Percentiles rank a stretch among this genome's conserved stretches.
Conservation (phyloP, 2,797 vertebrate species). For the Vespertilio murinus region DNA sequence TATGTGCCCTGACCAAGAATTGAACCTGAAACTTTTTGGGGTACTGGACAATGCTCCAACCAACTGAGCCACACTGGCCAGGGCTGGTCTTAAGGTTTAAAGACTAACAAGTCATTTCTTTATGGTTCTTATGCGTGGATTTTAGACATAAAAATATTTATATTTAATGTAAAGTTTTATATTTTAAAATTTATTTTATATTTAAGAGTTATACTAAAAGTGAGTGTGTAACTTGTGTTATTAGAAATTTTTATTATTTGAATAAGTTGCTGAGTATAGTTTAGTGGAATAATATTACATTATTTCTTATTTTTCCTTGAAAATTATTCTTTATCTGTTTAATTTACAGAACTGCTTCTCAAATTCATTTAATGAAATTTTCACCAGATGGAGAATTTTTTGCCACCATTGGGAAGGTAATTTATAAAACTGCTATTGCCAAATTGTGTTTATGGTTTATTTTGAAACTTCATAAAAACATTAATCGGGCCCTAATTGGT, state of each 20-base stretch:
- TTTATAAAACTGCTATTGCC: conserved; percentile 43
- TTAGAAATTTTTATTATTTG: conserved; percentile 10
- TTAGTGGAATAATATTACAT: conserved; percentile 5
- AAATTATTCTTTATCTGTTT: conserved; percentile 59
- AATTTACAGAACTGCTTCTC: conserved; percentile 92
- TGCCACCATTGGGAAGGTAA: conserved; percentile 96
- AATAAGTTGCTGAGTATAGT: not conserved
- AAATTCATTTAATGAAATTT: conserved; percentile 95
- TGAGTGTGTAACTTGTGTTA: not conserved
- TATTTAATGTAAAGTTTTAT: not conserved
- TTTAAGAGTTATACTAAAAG: not conserved
- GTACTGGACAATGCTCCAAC: not conserved
- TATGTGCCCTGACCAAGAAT: not conserved
- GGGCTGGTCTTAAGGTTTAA: conserved; percentile 33
- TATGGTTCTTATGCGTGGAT: not conserved
- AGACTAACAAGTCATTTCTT: not conserved
- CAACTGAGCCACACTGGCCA: not conserved
- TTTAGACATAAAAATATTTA: not conserved
- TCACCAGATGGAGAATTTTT: conserved; percentile 98
- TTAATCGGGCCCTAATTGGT: not conserved
- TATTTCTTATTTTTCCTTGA: conserved; percentile 17
- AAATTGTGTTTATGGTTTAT: conserved; percentile 42
- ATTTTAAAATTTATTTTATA: conserved; percentile 13
- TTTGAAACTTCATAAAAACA: conserved; percentile 36
- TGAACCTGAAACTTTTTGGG: not conserved